Percentiles rank a stretch among this genome's conserved stretches.
Conservation (phyloP, 2,888 invertebrate genomes). For the Cerastoderma edule region DNA sequence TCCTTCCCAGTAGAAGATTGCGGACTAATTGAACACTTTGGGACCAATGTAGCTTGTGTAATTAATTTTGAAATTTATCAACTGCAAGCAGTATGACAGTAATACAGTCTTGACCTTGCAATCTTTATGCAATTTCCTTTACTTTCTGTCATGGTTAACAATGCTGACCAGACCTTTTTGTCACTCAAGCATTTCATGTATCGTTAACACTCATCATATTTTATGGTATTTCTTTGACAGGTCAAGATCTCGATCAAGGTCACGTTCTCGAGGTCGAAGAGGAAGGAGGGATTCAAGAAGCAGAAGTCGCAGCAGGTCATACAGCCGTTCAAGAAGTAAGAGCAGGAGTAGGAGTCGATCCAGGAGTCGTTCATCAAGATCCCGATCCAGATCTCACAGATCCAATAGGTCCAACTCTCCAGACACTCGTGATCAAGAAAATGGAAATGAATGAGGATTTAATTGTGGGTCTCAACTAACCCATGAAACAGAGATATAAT, state of each 20-base stretch:
- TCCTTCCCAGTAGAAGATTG: too few species aligned
- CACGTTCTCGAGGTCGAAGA: slow-evolving; percentile 54
- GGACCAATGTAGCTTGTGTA: too few species aligned
- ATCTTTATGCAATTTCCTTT: not conserved
- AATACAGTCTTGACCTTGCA: too few species aligned
- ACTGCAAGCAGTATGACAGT: too few species aligned
- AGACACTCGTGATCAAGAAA: slow-evolving; percentile 43
- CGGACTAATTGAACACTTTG: too few species aligned
- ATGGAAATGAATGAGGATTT: slow-evolving; percentile 28
- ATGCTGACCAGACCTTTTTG: too few species aligned
- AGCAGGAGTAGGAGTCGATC: slow-evolving; percentile 66
- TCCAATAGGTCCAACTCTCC: not conserved
- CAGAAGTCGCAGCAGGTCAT: slow-evolving; percentile 59
- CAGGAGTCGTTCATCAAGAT: slow-evolving; percentile 60
- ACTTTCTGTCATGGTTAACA: not conserved
- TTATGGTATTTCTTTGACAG: slow-evolving; percentile 17
- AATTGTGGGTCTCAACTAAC: too few species aligned
- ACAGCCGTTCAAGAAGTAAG: slow-evolving; percentile 63
- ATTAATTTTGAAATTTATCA: too few species aligned
- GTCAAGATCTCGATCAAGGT: slow-evolving; percentile 62
- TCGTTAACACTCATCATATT: not conserved
- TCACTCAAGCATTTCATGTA: too few species aligned
- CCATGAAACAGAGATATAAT: too few species aligned
- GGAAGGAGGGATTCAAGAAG: slow-evolving; percentile 56
- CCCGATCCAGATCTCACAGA: slow-evolving; percentile 56